Evolutionary conservation across 1,140 invertebrate species (phyloP), one percentile per base, ranked within the genome.

Genomic region (Venustaconcha ellipsiformis): DNA sequence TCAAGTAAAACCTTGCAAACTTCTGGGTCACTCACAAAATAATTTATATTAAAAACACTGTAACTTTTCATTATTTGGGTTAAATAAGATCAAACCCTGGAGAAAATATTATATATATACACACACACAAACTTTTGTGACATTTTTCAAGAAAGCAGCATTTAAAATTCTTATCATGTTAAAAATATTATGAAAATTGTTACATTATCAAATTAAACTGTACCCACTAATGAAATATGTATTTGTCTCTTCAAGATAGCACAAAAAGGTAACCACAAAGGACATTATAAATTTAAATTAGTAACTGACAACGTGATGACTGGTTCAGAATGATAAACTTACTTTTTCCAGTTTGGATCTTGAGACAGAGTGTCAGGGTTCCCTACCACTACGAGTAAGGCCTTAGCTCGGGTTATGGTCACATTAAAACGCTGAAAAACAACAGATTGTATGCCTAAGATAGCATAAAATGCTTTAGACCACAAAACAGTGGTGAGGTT

Each of bases 341-440:
- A 88, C 86, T 70, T 73, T 64, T 77, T 80, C 87, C 87, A 88
- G 70, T 83, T 59, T 12, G 60, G 2, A 74, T 88, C 86, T n/a
- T 72, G 73, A 15, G 70, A 74, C 18, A 87, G 89, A 15, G 96
- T 86, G 82, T 93, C 88, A 11, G 96, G 95, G 91, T 97, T 94
- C 55, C 96, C 96, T 78, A 97, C 91, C 67, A 97, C 91, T 71
- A 97, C 92, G 58, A 96, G 89, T 64, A 96, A 89, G 14, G 93
- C 92, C 80, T 95, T 93, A 14, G 95, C 94, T 83, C 96, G 92
- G 15, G 95, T 96, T 30, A 96, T 90, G 2, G 95, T 94, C 8
- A 97, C 96, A 90, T 97, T 97, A 78, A 97, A 92, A 81, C 96
- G 92, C 89, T 94, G 74, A 55, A 83, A 84, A 18, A 78, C 64